These are phyloP conservation scores for Puma concolor DNA, from an alignment of 2,113 vertebrate genomes.

Conservation along the genomic window DNA sequence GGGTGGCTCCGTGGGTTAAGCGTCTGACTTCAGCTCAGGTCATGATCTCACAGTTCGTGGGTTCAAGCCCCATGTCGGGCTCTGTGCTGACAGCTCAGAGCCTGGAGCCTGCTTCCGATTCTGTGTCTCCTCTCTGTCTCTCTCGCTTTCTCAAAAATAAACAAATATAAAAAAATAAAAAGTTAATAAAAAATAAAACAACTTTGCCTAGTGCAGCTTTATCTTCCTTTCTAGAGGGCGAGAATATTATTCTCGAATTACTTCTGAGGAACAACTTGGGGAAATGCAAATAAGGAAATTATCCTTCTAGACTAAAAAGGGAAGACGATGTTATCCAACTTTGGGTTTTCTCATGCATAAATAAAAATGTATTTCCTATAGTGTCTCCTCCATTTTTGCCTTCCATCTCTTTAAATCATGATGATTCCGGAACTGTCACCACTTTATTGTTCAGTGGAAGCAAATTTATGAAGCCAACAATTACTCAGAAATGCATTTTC, in stretches of 20 bases:
- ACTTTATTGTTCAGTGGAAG: background rate
- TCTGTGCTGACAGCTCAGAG: no score
- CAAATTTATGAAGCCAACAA: background rate
- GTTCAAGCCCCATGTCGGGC: no score
- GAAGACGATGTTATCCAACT: background rate
- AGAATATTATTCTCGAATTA: background rate
- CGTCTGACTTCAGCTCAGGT: no score
- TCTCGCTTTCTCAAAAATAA: no score
- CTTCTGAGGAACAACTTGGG: background rate
- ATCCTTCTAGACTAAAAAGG: background rate
- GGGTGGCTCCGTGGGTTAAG: no score
- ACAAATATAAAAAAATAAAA: no score
- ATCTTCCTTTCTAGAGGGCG: background rate
- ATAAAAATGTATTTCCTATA: background rate
- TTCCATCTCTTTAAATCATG: background rate
- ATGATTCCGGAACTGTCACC: background rate
- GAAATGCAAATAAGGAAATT: background rate
- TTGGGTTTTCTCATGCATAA: background rate
- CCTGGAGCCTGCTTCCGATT: no score
- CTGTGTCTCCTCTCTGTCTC: no score
- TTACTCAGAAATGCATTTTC: constrained; percentile 15
- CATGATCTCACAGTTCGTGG: no score
- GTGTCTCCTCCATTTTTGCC: background rate
- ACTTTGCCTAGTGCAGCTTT: background rate
- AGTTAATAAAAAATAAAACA: background rate